phyloP scores from a whole-genome alignment of 2,888 invertebrate genomes.

The Spisula solida region DNA sequence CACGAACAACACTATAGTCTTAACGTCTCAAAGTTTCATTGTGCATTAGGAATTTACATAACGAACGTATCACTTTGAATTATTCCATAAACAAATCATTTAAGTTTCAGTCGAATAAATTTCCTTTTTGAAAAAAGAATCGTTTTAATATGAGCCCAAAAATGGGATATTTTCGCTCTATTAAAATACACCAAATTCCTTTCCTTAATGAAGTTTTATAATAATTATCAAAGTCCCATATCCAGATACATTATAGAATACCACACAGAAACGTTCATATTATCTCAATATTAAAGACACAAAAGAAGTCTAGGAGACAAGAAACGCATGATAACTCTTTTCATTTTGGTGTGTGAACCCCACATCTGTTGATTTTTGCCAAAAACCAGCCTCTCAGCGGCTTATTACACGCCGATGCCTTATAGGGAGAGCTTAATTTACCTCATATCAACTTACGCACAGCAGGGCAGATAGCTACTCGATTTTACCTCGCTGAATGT shows the following conservation, averaged over 20 bases:
- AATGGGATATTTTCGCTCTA: background rate
- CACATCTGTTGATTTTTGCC: conserved; percentile 57
- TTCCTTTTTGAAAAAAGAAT: conserved; percentile 6
- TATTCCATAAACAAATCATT: background rate
- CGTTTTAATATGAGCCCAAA: background rate
- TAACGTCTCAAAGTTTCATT: background rate
- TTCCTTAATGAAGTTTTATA: background rate
- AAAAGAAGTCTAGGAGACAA: conserved; percentile 35
- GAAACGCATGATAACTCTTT: conserved; percentile 40
- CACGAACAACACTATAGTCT: too few species aligned
- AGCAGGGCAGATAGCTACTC: conserved; percentile 41
- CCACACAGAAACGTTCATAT: background rate
- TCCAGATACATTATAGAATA: background rate
- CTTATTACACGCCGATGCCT: conserved; percentile 62
- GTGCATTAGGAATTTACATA: background rate
- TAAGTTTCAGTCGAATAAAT: background rate
- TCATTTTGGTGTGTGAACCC: conserved; percentile 61
- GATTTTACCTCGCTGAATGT: conserved; percentile 24
- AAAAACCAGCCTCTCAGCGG: conserved; percentile 63
- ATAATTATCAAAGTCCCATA: background rate
- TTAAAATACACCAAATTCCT: background rate
- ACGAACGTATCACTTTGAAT: background rate
- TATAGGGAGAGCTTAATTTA: conserved; percentile 74
- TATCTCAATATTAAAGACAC: background rate
- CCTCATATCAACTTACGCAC: conserved; percentile 64